A percentile compares a stretch with the other conserved stretches of the same genome.
Conservation (phyloP, 2,888 invertebrate species). For the Chalcis sispes region DNA sequence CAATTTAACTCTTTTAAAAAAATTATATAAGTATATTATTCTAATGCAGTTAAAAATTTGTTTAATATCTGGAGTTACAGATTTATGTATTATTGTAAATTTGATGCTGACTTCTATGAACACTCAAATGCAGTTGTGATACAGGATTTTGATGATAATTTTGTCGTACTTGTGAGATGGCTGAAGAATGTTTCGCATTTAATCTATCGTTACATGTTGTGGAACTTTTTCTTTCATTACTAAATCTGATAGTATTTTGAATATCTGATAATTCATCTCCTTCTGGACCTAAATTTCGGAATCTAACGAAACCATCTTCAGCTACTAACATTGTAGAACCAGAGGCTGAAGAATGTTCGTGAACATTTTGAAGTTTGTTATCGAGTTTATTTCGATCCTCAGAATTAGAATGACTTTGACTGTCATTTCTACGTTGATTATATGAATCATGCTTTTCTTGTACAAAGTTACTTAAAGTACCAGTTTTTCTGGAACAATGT, state of each 20-base stretch:
- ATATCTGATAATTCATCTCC: slow-evolving; percentile 71
- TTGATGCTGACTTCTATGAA: slow-evolving; percentile 48
- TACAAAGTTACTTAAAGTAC: slow-evolving; percentile 79
- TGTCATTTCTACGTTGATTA: slow-evolving; percentile 63
- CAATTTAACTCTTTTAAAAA: no score
- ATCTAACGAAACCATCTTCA: slow-evolving; percentile 92
- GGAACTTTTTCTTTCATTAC: slow-evolving; percentile 71
- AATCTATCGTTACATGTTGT: slow-evolving; percentile 72
- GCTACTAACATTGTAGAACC: slow-evolving; percentile 88
- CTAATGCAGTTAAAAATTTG: no score
- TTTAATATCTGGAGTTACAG: no score
- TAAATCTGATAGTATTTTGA: slow-evolving; percentile 69
- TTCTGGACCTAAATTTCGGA: slow-evolving; percentile 82
- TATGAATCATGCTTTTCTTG: slow-evolving; percentile 75
- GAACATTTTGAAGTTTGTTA: slow-evolving; percentile 75
- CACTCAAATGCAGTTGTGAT: slow-evolving; percentile 43
- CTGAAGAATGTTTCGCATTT: slow-evolving; percentile 67
- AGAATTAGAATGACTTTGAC: slow-evolving; percentile 64
- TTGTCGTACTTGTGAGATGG: slow-evolving; percentile 60
- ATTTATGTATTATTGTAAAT: slow-evolving; percentile 54
- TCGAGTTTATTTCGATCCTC: slow-evolving; percentile 64
- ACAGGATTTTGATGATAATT: slow-evolving; percentile 48
- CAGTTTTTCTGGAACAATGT: slow-evolving; percentile 78
- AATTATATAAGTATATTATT: no score
- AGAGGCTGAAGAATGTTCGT: slow-evolving; percentile 77